Percentiles rank a stretch among this genome's conserved stretches.
phyloP scores from a whole-genome alignment of 2,888 invertebrate species.

The Philereme transversata region DNA sequence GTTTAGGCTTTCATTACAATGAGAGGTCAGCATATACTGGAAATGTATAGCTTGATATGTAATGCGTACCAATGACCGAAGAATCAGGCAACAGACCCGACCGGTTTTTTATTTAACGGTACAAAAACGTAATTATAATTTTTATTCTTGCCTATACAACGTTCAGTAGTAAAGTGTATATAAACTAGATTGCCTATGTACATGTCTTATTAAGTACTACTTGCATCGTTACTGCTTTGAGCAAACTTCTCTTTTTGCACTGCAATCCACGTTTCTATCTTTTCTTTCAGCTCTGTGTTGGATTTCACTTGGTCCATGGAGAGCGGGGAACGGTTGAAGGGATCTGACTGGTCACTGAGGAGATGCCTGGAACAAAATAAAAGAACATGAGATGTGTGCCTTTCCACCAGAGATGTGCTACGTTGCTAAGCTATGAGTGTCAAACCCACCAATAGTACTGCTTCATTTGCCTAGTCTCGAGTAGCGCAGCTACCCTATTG shows the following conservation, averaged over 20 bases:
- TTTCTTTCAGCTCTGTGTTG: slow-evolving; percentile 89
- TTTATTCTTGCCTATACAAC: slow-evolving; percentile 8
- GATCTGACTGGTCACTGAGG: slow-evolving; percentile 96
- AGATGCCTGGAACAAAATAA: slow-evolving; percentile 85
- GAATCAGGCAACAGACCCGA: too few species aligned
- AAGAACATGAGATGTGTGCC: not conserved
- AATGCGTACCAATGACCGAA: too few species aligned
- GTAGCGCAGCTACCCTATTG: too few species aligned
- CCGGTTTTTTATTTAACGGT: too few species aligned
- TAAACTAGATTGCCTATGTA: slow-evolving; percentile 39
- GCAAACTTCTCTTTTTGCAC: slow-evolving; percentile 79
- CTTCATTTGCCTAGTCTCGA: too few species aligned
- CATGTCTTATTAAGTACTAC: slow-evolving; percentile 37
- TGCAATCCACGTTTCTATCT: slow-evolving; percentile 91
- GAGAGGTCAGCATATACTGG: too few species aligned
- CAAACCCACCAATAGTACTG: too few species aligned
- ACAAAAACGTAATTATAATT: too few species aligned
- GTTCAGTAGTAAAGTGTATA: slow-evolving; percentile 10
- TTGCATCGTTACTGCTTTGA: slow-evolving; percentile 47
- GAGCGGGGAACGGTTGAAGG: slow-evolving; percentile 96
- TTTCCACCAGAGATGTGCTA: too few species aligned
- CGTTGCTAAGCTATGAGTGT: too few species aligned
- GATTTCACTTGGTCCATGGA: slow-evolving; percentile 96
- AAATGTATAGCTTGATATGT: too few species aligned
- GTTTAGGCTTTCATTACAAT: too few species aligned